Evolutionary conservation across 2,797 vertebrate species (phyloP).

Genomic region (Limnodromus scolopaceus): DNA sequence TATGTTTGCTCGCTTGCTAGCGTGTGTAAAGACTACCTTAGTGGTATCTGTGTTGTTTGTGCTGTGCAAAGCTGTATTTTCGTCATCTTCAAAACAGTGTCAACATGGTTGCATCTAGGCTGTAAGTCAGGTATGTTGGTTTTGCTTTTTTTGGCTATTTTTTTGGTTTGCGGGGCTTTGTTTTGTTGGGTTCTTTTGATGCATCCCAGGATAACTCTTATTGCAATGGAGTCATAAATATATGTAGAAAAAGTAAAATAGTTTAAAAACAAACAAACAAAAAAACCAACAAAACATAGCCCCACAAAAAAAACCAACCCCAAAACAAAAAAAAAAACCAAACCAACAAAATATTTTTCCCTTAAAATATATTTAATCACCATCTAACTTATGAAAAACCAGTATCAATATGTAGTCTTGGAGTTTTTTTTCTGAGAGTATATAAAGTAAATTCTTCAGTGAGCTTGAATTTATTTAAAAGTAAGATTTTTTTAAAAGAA

Average conservation of each 20-base stretch:
- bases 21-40: too few species aligned
- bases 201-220: neutral
- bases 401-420: neutral
- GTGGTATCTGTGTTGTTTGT: neutral
- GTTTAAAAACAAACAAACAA: neutral
- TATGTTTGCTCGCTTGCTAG: neutral
- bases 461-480: neutral
- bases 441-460: neutral
- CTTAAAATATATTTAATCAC: neutral
- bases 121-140: neutral
- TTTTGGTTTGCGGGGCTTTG: too few species aligned
- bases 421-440: neutral
- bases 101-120: neutral
- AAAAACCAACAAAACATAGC: neutral
- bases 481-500: neutral
- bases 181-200: too few species aligned
- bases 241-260: neutral
- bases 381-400: neutral
- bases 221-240: neutral
- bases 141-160: too few species aligned
- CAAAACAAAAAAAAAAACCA: neutral
- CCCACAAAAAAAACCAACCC: neutral
- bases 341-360: neutral
- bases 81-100: neutral
- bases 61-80: neutral